phyloP scores from a whole-genome alignment of 2,888 invertebrate species.

The Falcaria lacertinaria region DNA sequence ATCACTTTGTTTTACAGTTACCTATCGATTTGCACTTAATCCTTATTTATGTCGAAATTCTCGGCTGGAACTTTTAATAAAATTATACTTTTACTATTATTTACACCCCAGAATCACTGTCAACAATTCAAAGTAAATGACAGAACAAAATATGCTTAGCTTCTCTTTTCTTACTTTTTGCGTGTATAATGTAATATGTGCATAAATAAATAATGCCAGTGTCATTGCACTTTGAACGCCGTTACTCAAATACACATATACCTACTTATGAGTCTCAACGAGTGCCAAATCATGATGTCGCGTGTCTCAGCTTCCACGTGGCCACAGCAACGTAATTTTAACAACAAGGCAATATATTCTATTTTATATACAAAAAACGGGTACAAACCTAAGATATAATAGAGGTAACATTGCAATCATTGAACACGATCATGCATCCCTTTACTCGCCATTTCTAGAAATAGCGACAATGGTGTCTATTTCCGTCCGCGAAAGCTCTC shows the following conservation, averaged over 20 bases:
- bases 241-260: neutral
- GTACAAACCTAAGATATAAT: neutral
- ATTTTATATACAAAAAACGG: neutral
- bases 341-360: neutral
- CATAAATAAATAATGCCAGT: neutral
- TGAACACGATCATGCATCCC: constrained; percentile 16
- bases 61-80: too few species aligned
- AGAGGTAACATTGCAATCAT: constrained; percentile 8
- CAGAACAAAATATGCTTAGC: too few species aligned
- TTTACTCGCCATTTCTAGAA: constrained; percentile 58
- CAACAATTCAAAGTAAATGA: too few species aligned
- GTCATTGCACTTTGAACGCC: neutral
- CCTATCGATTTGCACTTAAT: too few species aligned
- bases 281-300: neutral
- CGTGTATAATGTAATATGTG: too few species aligned
- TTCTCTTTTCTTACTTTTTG: too few species aligned
- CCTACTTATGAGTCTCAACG: neutral
- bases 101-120: too few species aligned
- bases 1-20: too few species aligned
- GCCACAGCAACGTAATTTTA: neutral
- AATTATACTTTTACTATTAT: too few species aligned
- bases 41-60: too few species aligned
- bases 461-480: constrained; percentile 66
- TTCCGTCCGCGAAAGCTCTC: constrained; percentile 71
- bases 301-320: neutral